Evolutionary conservation across 92 coral and sea anemone species (phyloP), one percentile per base, ranked within the genome.

Genomic region (Phenganax marumi): DNA sequence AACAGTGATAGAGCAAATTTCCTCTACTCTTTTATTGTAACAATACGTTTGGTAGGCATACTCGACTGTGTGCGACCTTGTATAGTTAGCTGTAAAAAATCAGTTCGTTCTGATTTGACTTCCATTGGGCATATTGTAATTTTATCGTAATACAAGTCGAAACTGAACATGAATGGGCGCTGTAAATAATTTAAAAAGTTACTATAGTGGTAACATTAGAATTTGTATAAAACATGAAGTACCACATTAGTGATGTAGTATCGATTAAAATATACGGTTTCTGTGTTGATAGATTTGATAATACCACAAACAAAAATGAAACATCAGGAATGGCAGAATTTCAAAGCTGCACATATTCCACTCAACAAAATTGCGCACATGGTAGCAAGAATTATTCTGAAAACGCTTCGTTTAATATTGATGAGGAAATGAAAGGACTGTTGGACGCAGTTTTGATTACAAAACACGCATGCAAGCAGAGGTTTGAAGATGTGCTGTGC

Each of bases 401-500:
- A 49, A 53, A 74, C 16, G 8, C 61, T 46, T 52, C 26, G 79
- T 63, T 1, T 14, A 52, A 3, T 56, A 7, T 14, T 50, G 62
- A 74, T 21, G 62, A 74, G 16, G 65, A 74, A 51, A 52, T 53
- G 6, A 53, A 16, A 56, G 17, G 16, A 21, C 10, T 74, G 24
- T 52, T 74, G 62, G 18, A 52, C 61, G 64, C 46, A 25, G 25
- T 74, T 53, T 74, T 12, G 12, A 17, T 74, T n/a, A 74, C 62
- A 49, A 74, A 74, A 74, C 33, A 52, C 17, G 13, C 48, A 33
- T 74, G 79, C 25, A 50, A 16, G 10, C 22, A 10, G 65, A 52
- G 39, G 22, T 23, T 74, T 51, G 62, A 56, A 74, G 53, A 74
- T 0, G 26, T 52, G 49, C 53, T 74, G 46, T 74, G 79, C 49